Evolutionary conservation across 2,888 invertebrate genomes (phyloP), one percentile per base, ranked within the genome.

Genomic region (Andrena bucephala): DNA sequence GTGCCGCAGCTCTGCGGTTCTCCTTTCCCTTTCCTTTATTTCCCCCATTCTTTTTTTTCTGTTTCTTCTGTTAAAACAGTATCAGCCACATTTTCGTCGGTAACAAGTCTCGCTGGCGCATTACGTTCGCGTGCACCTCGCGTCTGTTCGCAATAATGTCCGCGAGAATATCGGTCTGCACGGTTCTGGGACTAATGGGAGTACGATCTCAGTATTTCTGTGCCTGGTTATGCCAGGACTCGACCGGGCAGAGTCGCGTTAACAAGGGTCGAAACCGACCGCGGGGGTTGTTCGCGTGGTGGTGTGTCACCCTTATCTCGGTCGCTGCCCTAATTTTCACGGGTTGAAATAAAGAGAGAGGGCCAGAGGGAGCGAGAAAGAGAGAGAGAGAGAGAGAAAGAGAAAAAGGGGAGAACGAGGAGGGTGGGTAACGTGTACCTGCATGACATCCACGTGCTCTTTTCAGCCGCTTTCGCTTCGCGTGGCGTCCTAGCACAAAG

Each of bases 221-320:
- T 81, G 80, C 67, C 74, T 76, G 84, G 77, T 80, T 78, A 84
- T 74, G 68, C 67, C 70, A 66, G 63, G 68, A 71, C 71, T 72
- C 42, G 50, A 78, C 72, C 69, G 63, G 76, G 83, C 42, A 57
- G 0, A 10, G 57, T 67, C 77, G 52, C 62, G 86, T 77, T 87
- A 90, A 90, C 89, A 89, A 87, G 90, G 88, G 90, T 91, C 86
- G 81, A 89, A 85, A 83, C 72, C 24, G 57, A 57, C 27, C 24
- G 57, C 69, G 82, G 79, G 79, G 83, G 78, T 82, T 80, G 86
- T 87, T 89, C 82, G 86, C 85, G 67, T 81, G 83, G 85, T 80
- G 83, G 85, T 85, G 86, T 88, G 86, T 88, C 86, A 89, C 87
- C 87, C 88, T 89, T 91, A 90, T 90, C 90, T 85, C 78, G 77